Evolutionary conservation across 2,888 invertebrate genomes (phyloP).

Genomic region (Charanyca ferruginea): DNA sequence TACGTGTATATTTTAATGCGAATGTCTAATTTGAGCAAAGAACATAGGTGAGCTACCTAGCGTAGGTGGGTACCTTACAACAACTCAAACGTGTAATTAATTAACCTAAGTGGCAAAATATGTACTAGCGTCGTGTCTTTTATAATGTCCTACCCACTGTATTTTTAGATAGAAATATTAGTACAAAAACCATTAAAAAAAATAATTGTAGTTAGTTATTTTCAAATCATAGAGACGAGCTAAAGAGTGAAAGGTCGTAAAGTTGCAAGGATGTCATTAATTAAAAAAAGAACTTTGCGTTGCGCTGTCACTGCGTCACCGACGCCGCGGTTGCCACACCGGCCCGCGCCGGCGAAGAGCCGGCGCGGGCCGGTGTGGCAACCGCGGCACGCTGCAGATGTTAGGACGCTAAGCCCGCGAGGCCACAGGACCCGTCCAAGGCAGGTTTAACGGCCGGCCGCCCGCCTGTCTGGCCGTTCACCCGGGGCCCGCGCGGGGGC

Average conservation of each 20-base stretch:
- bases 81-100: slow-evolving; percentile 28
- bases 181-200: slow-evolving; percentile 3
- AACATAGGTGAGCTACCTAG: slow-evolving; percentile 28
- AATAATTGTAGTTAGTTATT: slow-evolving; percentile 4
- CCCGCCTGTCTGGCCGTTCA: slow-evolving; percentile 90
- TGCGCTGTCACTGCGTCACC: slow-evolving; percentile 31
- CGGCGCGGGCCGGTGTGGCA: slow-evolving; percentile 61
- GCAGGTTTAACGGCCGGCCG: slow-evolving; percentile 90
- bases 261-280: slow-evolving; percentile 32
- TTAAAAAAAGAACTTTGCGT: slow-evolving; percentile 40
- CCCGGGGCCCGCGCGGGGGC: slow-evolving; percentile 89
- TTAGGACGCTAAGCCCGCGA: slow-evolving; percentile 74
- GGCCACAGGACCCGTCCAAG: slow-evolving; percentile 83
- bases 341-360: too few species aligned
- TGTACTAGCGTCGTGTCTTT: slow-evolving; percentile 7
- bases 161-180: neutral
- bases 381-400: slow-evolving; percentile 63
- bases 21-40: slow-evolving; percentile 35
- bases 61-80: too few species aligned
- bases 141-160: slow-evolving; percentile 10
- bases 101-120: slow-evolving; percentile 30
- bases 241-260: slow-evolving; percentile 17
- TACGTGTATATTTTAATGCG: slow-evolving; percentile 35
- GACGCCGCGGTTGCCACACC: too few species aligned
- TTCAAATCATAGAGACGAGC: slow-evolving; percentile 13